Evolutionary conservation across 2,113 vertebrate species (phyloP).

Genomic region (Oceanites oceanicus): DNA sequence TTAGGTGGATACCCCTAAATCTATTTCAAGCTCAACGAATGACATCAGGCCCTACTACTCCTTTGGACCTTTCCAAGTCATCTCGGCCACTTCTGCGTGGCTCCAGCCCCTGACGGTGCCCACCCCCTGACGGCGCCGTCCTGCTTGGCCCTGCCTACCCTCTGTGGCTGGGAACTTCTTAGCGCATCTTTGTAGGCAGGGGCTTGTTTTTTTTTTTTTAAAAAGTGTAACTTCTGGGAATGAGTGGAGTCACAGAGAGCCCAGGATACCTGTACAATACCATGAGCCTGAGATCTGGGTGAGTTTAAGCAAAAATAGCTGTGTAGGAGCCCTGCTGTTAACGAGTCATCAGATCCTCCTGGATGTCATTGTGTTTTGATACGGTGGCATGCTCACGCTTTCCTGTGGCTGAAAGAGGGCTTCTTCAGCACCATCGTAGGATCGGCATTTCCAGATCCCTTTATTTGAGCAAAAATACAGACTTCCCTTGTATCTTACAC

Average conservation of each 20-base stretch:
- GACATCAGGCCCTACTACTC: background rate
- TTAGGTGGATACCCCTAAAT: background rate
- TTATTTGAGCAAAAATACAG: background rate
- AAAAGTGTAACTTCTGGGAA: background rate
- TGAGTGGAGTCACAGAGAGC: background rate
- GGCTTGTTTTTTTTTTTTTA: background rate
- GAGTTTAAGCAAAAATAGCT: background rate
- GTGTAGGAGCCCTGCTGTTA: background rate
- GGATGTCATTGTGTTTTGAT: background rate
- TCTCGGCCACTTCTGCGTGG: background rate
- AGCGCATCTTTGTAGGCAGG: background rate
- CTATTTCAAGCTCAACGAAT: background rate
- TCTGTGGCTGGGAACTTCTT: background rate
- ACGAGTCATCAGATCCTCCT: background rate
- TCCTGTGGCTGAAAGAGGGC: background rate
- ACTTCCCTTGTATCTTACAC: background rate
- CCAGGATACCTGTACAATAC: background rate
- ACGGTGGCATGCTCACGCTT: background rate
- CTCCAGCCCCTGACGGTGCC: accelerated
- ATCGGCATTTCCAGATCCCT: background rate
- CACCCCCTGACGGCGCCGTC: background rate
- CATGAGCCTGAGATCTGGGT: background rate
- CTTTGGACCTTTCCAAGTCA: background rate
- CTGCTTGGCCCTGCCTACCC: background rate
- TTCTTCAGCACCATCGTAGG: background rate